These are phyloP conservation scores for Caenorhabditis sp. DNA, from an alignment of 2,888 invertebrate species.

Conservation along the genomic window DNA sequence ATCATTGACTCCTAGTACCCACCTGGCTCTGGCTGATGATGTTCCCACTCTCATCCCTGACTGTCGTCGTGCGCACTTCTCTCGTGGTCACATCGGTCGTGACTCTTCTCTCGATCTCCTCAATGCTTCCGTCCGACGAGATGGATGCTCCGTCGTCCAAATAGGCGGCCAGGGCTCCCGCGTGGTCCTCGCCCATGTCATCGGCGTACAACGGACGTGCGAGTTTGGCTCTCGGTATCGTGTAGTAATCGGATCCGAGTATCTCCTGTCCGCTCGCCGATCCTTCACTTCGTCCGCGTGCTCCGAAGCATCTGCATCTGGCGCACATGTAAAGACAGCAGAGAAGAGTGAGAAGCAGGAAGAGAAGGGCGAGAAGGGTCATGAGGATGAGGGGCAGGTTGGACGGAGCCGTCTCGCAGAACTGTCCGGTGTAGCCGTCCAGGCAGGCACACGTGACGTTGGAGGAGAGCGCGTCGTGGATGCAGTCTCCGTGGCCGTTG, in stretches of 20 bases:
- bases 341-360: conserved; percentile 76
- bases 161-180: conserved; percentile 64
- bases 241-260: conserved; percentile 67
- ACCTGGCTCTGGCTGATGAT: conserved; percentile 64
- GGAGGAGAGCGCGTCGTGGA: conserved; percentile 68
- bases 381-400: conserved; percentile 70
- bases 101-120: conserved; percentile 74
- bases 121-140: conserved; percentile 64
- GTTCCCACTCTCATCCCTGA: conserved; percentile 66
- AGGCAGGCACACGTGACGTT: conserved; percentile 76
- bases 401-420: conserved; percentile 71
- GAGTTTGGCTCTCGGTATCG: conserved; percentile 75
- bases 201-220: conserved; percentile 56
- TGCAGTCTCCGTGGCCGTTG: conserved; percentile 78
- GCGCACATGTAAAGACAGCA: conserved; percentile 72
- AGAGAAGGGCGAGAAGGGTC: conserved; percentile 76
- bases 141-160: conserved; percentile 69
- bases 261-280: conserved; percentile 63
- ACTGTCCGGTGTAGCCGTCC: conserved; percentile 72
- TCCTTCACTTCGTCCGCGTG: conserved; percentile 54
- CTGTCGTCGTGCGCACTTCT: conserved; percentile 69
- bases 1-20: too few relatives aligned
- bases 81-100: conserved; percentile 76
- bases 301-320: conserved; percentile 70
- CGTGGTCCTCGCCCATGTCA: conserved; percentile 58